phyloP scores from a whole-genome alignment of 2,113 vertebrate species.

The Otus sunia region DNA sequence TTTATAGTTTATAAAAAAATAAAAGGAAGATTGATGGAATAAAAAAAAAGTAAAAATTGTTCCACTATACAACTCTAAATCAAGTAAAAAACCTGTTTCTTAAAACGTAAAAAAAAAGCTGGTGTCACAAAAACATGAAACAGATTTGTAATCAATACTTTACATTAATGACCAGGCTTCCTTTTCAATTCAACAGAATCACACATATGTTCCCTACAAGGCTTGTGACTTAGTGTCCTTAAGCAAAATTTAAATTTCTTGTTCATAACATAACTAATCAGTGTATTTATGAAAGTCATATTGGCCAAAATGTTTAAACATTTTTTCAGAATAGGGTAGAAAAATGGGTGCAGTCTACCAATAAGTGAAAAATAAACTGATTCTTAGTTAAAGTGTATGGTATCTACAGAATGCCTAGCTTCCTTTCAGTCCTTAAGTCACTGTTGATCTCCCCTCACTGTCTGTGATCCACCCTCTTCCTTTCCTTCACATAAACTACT shows the following conservation, averaged over 20 bases:
- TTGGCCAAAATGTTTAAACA: neutral
- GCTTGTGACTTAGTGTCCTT: neutral
- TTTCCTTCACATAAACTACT: neutral
- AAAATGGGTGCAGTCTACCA: neutral
- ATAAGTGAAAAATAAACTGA: neutral
- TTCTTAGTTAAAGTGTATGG: neutral
- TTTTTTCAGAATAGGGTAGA: neutral
- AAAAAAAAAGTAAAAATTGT: neutral
- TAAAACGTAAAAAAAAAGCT: neutral
- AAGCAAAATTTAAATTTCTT: neutral
- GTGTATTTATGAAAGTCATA: neutral
- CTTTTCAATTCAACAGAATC: neutral
- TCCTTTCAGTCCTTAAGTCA: neutral
- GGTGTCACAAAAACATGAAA: neutral
- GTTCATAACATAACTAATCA: neutral
- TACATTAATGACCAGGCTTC: neutral
- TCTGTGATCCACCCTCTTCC: neutral
- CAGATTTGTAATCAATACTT: neutral
- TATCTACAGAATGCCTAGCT: neutral
- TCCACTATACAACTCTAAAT: neutral
- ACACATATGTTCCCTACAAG: neutral
- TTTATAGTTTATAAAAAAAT: neutral
- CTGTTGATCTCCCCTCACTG: neutral
- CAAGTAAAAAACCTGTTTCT: neutral
- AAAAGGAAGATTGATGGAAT: neutral